Conservation (phyloP, 2,113 vertebrate species). For the Bambusicola thoracicus region DNA sequence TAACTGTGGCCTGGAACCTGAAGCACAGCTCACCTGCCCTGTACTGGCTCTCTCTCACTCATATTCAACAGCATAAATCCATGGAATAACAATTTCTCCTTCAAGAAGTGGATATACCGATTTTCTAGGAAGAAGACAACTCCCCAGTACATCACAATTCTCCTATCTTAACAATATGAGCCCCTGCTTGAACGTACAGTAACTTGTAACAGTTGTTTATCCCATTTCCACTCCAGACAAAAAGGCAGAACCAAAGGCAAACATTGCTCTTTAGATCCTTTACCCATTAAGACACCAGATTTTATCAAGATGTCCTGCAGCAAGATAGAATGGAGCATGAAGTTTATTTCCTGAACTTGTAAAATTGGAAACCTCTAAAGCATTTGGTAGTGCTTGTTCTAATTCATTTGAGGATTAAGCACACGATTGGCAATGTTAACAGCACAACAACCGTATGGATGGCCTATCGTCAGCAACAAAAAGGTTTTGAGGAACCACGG, state of each 20-base stretch:
- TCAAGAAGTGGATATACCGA: not conserved
- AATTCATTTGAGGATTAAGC: not conserved
- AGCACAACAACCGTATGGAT: not conserved
- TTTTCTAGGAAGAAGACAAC: not conserved
- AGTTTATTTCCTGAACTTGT: not conserved
- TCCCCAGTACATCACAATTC: not conserved
- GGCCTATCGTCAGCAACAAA: not conserved
- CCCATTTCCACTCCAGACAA: not conserved
- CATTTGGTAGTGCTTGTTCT: not conserved
- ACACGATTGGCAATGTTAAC: not conserved
- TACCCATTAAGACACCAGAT: not conserved
- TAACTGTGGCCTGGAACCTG: not conserved
- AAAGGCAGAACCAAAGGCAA: not conserved
- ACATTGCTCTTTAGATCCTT: rapidly evolving
- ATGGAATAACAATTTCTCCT: not conserved
- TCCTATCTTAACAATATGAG: not conserved
- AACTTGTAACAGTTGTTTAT: not conserved
- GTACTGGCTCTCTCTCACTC: too few relatives aligned
- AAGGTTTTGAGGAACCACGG: not conserved
- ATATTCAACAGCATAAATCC: not conserved
- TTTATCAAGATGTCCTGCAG: not conserved
- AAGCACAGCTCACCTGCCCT: not conserved
- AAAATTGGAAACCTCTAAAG: not conserved
- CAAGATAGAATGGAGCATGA: not conserved
- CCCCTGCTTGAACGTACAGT: rapidly evolving